Evolutionary conservation across 1,140 invertebrate species (phyloP).

Genomic region (Venturia canescens): DNA sequence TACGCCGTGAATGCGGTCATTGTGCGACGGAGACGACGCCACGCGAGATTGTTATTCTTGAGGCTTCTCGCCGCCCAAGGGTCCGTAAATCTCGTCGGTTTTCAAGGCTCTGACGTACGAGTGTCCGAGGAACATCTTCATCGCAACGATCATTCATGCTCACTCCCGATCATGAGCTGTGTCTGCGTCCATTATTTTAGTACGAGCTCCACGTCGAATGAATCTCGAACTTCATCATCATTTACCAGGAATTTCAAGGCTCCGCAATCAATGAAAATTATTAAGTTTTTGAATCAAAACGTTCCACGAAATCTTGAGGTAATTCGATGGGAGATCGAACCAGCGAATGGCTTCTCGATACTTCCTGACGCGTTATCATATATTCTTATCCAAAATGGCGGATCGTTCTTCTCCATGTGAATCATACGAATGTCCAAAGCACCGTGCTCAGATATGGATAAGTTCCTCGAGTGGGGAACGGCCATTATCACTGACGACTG

Average conservation of each 20-base stretch:
- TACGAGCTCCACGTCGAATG: no score
- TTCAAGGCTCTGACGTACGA: neutral
- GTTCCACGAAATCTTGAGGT: no score
- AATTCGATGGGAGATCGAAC: neutral
- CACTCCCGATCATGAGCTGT: neutral
- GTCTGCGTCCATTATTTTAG: neutral
- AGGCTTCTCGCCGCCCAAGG: conserved; percentile 12
- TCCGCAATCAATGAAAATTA: no score
- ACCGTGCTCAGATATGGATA: neutral
- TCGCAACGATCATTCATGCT: neutral
- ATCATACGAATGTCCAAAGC: conserved; percentile 7
- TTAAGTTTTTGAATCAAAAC: no score
- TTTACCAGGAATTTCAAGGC: no score
- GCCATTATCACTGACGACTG: conserved; percentile 21
- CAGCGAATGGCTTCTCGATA: neutral
- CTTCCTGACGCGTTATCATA: neutral
- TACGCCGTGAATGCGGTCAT: conserved; percentile 65
- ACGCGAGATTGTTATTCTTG: conserved; percentile 16
- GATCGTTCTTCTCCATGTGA: conserved; percentile 4
- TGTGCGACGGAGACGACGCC: conserved; percentile 54
- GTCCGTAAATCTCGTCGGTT: conserved; percentile 12
- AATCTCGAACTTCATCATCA: no score
- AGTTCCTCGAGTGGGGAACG: neutral
- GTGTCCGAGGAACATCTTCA: neutral
- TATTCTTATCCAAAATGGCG: conserved; percentile 24